phyloP scores from a whole-genome alignment of 2,113 vertebrate species.

The Chaetops frenatus region DNA sequence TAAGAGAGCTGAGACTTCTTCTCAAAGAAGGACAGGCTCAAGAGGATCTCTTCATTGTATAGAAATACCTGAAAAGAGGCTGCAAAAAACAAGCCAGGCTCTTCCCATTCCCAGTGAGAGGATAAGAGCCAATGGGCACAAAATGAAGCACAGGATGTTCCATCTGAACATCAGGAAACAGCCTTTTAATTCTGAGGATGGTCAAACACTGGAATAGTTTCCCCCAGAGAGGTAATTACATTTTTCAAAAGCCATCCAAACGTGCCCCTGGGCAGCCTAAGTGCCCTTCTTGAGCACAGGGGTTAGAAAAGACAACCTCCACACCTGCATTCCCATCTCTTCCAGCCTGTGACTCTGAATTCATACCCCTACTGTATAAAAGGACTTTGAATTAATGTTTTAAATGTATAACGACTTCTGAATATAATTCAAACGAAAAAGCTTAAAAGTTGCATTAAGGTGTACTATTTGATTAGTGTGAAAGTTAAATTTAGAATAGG shows the following conservation, averaged over 20 bases:
- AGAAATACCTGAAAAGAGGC: not conserved
- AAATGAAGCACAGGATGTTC: not conserved
- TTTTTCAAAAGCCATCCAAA: not conserved
- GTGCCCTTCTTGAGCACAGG: not conserved
- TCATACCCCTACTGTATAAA: not conserved
- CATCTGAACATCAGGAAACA: not conserved
- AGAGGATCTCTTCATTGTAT: not conserved
- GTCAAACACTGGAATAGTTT: not conserved
- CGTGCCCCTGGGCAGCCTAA: not conserved
- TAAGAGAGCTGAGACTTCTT: not conserved
- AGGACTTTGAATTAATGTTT: not conserved
- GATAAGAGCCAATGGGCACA: not conserved
- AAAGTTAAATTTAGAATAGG: not conserved
- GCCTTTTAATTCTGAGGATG: not conserved
- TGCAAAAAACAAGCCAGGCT: not conserved
- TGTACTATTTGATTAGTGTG: not conserved
- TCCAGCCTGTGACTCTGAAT: not conserved
- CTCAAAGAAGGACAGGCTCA: not conserved
- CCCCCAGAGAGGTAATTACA: not conserved
- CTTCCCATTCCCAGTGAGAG: not conserved
- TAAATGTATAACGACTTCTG: not conserved
- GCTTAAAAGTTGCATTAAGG: not conserved
- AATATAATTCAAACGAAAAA: not conserved
- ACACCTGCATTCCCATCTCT: not conserved
- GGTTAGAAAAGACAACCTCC: not conserved